Evolutionary conservation across 2,797 vertebrate species (phyloP).

Genomic region (Gymnopithys bicolor): DNA sequence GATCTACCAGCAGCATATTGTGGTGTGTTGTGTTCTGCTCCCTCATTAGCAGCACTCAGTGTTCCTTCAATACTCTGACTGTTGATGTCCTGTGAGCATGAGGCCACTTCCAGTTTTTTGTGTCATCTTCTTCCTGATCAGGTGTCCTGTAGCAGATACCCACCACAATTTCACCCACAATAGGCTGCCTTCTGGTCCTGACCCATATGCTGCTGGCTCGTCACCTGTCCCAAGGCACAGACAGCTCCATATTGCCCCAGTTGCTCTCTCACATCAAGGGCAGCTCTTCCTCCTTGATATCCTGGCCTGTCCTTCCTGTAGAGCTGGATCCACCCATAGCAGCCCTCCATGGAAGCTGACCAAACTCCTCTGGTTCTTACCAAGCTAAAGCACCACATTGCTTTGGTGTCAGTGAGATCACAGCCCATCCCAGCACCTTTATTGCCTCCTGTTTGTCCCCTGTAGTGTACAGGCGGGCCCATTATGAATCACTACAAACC

Average conservation of each 20-base stretch:
- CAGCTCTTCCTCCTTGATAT: neutral
- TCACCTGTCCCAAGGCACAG: neutral
- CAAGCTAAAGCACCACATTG: accelerated
- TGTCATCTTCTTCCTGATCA: neutral
- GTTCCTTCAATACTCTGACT: neutral
- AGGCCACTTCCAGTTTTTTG: neutral
- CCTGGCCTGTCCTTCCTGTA: neutral
- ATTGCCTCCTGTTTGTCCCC: neutral
- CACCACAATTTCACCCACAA: neutral
- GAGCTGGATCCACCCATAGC: neutral
- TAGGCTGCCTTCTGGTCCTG: neutral
- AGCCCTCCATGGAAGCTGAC: neutral
- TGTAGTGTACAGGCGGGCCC: neutral
- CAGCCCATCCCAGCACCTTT: neutral
- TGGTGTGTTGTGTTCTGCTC: neutral
- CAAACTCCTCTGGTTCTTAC: accelerated
- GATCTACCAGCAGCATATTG: neutral
- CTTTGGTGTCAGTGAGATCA: neutral
- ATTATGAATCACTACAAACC: accelerated
- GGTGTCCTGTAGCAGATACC: neutral
- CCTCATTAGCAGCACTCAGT: accelerated
- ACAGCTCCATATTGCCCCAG: neutral
- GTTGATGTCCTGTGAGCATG: neutral
- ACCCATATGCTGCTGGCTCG: neutral
- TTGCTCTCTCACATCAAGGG: neutral